Evolutionary conservation across 2,113 vertebrate genomes (phyloP), one percentile per base, ranked within the genome.

Genomic region (Clinocottus analis): DNA sequence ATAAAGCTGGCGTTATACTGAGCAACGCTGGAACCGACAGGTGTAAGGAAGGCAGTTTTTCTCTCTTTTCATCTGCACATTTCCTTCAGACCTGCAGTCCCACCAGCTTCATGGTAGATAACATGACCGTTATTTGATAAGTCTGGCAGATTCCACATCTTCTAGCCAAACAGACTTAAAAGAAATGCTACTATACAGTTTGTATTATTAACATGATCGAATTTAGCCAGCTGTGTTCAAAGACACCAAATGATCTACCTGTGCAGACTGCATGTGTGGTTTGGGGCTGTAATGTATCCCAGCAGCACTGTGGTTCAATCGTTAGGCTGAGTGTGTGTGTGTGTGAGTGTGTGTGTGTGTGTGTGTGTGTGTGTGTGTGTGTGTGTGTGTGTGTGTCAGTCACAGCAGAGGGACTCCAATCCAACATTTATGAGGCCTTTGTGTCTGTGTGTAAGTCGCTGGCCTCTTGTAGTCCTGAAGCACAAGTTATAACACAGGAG

Each of bases 361-460:
- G 39, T 41, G 39, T 11, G 39, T 41, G 39, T 41, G 39, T 43
- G 41, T 43, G 41, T 43, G 41, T 2, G 41, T 43, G 41, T 14
- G 9, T 43, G 41, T 43, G 41, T 43, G 41, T 43, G 41, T 9
- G 75, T 70, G 64, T 62, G 53, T 73, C 71, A 79, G 53, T 64
- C 62, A 70, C 65, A 81, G 79, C 62, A 76, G 55, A 87, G 59
- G 63, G 70, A 82, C 62, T 81, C 82, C 65, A 77, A 79, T 92
- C 70, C 74, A 92, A 90, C 90, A 90, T 89, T 84, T 85, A 87
- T 88, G 84, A 90, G 82, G 76, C 64, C 76, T 75, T 56, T 78
- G 75, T 80, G 73, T 79, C 70, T 87, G 41, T 80, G 81, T 82
- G 65, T 27, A 71, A 53, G 82, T 78, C 77, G 62, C 73, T 71